Base-by-base conservation (phyloP, 2,797 vertebrate species). In the Fringilla coelebs region DNA sequence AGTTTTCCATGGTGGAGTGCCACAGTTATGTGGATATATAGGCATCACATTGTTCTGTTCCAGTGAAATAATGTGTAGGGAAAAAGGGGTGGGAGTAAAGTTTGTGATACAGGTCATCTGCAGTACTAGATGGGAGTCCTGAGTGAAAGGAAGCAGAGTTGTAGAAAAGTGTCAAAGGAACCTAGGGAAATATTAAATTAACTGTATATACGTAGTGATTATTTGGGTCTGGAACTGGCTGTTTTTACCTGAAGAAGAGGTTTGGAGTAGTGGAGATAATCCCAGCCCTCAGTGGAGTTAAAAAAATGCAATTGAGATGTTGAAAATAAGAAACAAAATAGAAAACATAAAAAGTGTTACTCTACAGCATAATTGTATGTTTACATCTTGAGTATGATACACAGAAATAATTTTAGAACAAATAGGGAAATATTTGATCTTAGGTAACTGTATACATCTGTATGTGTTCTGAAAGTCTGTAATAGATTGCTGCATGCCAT, bases 41-140 rank as follows among this genome's bases (percentile, higher is more conserved):
- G 13, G 17, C 26, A 28, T 79, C 11, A 54, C 29, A 25, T 54
- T 51, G 24, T 51, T 77, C 19, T 60, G 5, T 81, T 84, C 11
- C 25, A 45, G 0, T 48, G 10, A 80, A 70, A 51, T 51, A 17
- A 32, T 36, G 6, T 17, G 14, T 2, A 0, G 32, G 11, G 2
- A 21, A 52, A 71, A 52, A 16, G 7, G 6, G 7, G 2, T 66
- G 13, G 16, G 38, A 65, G 20, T 89, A 24, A 65, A 72, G 24
- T 46, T 51, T 61, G 24, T 67, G 17, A 8, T 72, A 49, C 5
- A 49, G 24, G 10, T 72, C 13, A 48, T 40, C 22, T 72, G 28
- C 17, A 45, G 11, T 61, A 55, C 25, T 63, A 65, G 66, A 40
- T 45, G 17, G 17, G 15, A 88, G 13, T 49, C 29, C 51, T 54